Base-by-base conservation (phyloP, 2,888 invertebrate genomes). In the Electrophaes corylata region DNA sequence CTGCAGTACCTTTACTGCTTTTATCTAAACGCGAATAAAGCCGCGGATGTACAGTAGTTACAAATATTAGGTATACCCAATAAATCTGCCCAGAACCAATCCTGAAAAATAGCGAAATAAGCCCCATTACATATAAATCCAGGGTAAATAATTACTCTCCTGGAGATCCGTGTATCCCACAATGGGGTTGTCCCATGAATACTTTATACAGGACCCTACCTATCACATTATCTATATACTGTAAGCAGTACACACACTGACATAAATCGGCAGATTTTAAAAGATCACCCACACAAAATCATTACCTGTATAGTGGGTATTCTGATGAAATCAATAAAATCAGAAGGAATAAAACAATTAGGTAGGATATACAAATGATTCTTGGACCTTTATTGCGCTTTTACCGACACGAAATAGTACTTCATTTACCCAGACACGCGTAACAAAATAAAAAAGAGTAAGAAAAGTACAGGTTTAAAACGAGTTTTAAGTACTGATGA, bases 161-260 rank as follows among this genome's bases (percentile, higher is more conserved):
- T 50, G 41, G 50, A 41, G 40, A 50, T 50, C 31, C 19, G 19
- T 43, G 50, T 50, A 50, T 50, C 41, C 50, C 65, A 67, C 70
- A 75, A 79, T 77, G 76, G 76, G 72, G 68, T 78, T 65, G 72
- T 67, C 71, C 58, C 72, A 73, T 83, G 76, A 81, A 83, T 83
- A 70, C 72, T 76, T 80, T 72, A 83, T 76, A 67, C 46, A 59
- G 66, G 70, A 50, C 68, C 70, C 64, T 46, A 62, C 60, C 49
- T 20, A 40, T 19, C 49, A 43, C 50, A 43, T 19, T 43, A 43
- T 31, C 1, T 20, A 1, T 33, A 50, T 37, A 4, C 26, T 26
- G 0, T 37, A n/a, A 3, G 16, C 39, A 48, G 48, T 48, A 48
- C 2, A 8, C 16, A 39, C 23, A 47, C 35, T 35, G 11, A 5